Conservation (phyloP, 2,888 invertebrate species). For the Leptinotarsa peninsularis region DNA sequence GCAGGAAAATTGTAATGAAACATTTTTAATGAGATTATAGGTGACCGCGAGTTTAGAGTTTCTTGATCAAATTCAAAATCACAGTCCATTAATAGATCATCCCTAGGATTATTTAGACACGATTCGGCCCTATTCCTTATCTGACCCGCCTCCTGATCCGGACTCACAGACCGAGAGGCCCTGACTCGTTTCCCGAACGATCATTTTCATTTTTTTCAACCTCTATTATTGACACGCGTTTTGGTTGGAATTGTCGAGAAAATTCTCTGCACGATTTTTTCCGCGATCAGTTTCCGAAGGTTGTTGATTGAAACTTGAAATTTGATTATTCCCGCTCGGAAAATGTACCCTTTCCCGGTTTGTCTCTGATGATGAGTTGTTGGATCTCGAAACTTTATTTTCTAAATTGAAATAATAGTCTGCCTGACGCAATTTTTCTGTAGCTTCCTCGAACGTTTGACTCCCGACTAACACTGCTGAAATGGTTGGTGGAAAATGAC, state of each 20-base stretch:
- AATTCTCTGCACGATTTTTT: neutral
- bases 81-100: slow-evolving; percentile 25
- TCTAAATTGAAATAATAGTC: slow-evolving; percentile 13
- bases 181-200: neutral
- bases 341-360: neutral
- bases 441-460: neutral
- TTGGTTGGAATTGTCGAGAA: slow-evolving; percentile 2
- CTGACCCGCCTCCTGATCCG: neutral
- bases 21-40: slow-evolving; percentile 3
- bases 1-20: slow-evolving; percentile 19
- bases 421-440: neutral
- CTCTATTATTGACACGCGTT: slow-evolving; percentile 4
- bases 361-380: slow-evolving; percentile 3
- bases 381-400: neutral
- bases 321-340: neutral
- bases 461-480: neutral
- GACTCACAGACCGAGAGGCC: neutral
- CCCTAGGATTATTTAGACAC: slow-evolving; percentile 22
- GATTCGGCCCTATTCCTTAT: neutral
- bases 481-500: neutral
- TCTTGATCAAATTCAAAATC: no score
- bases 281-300: neutral
- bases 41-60: no score
- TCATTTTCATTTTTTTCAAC: slow-evolving; percentile 12
- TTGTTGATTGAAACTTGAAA: neutral